Conservation (phyloP, 1,140 invertebrate species). For the Notospermus geniculatus region DNA sequence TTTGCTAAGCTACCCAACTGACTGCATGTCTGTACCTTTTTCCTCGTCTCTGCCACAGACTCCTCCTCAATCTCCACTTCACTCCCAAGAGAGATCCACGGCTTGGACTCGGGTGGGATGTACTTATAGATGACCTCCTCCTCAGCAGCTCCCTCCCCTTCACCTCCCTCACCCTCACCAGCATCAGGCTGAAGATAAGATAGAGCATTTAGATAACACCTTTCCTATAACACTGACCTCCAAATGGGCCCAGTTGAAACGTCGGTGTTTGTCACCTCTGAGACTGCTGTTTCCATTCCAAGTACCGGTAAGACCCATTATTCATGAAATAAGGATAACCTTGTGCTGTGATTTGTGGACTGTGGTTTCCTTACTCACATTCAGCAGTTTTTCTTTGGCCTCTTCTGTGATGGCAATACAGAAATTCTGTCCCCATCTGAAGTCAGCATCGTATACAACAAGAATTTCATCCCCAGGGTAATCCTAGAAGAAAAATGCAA, state of each 20-base stretch:
- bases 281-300: too few species aligned
- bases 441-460: constrained; percentile 52
- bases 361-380: constrained; percentile 44
- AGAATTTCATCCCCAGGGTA: constrained; percentile 53
- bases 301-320: too few species aligned
- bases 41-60: constrained; percentile 39
- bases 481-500: constrained; percentile 33
- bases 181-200: constrained; percentile 26
- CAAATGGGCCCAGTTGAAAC: too few species aligned
- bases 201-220: not conserved
- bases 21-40: too few species aligned
- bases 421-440: constrained; percentile 54
- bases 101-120: constrained; percentile 50
- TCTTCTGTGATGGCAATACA: constrained; percentile 50
- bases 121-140: constrained; percentile 48
- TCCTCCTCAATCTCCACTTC: constrained; percentile 53
- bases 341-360: too few species aligned
- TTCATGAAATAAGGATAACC: too few species aligned
- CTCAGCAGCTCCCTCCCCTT: constrained; percentile 29
- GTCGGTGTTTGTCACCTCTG: too few species aligned
- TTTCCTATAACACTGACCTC: too few species aligned
- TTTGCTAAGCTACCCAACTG: too few species aligned
- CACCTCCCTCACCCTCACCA: constrained; percentile 29
- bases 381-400: constrained; percentile 46
- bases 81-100: constrained; percentile 52